Evolutionary conservation across 2,888 invertebrate genomes (phyloP).

Genomic region (Andrena trimmerana): DNA sequence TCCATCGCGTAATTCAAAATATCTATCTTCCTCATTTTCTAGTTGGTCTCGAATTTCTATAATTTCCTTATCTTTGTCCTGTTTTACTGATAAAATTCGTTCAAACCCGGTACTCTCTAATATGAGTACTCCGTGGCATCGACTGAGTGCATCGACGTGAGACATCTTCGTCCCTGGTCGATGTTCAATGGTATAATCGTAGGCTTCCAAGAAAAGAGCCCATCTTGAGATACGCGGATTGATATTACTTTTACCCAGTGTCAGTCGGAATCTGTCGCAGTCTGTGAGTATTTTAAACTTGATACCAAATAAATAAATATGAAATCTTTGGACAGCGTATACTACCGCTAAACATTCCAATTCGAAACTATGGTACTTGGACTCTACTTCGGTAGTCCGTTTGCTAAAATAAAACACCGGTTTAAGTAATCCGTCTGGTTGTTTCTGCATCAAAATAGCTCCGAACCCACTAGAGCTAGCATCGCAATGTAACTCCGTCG

Average conservation of each 20-base stretch:
- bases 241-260: neutral
- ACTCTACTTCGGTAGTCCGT: neutral
- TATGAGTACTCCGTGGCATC: neutral
- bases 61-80: conserved; percentile 24
- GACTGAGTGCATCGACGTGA: conserved; percentile 34
- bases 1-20: conserved; percentile 28
- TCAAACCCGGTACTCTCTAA: conserved; percentile 30
- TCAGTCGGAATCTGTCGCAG: conserved; percentile 27
- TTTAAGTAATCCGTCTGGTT: conserved; percentile 40
- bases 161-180: conserved; percentile 12
- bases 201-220: neutral
- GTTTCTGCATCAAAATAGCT: conserved; percentile 75
- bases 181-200: neutral
- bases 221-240: conserved; percentile 16
- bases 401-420: conserved; percentile 45
- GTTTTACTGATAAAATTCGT: conserved; percentile 2
- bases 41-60: conserved; percentile 11
- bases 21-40: conserved; percentile 11
- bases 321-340: neutral
- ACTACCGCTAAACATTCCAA: neutral
- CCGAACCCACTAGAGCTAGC: conserved; percentile 75
- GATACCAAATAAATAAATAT: conserved; percentile 7
- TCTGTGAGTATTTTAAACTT: conserved; percentile 15
- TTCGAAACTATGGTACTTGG: conserved; percentile 8
- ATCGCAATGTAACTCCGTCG: conserved; percentile 78